These are phyloP conservation scores for Linnaemya tessellans DNA, from an alignment of 2,888 invertebrate genomes.

Conservation along the genomic window DNA sequence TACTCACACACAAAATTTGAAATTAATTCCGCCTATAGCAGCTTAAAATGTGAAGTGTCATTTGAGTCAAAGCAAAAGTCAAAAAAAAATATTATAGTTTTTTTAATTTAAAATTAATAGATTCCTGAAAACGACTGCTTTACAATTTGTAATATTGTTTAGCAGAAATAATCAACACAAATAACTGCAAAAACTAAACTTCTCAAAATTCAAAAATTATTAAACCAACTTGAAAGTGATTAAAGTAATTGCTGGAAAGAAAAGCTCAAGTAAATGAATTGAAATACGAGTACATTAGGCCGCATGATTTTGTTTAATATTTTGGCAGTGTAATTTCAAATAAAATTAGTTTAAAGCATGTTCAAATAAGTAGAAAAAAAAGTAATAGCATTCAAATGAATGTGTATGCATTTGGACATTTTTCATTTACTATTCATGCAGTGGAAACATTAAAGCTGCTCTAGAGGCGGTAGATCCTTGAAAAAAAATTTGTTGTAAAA, in stretches of 20 bases:
- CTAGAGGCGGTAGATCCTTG: constrained; percentile 59
- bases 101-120: neutral
- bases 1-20: neutral
- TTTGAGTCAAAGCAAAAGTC: neutral
- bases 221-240: constrained; percentile 1
- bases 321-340: neutral
- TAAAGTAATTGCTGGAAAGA: constrained; percentile 17
- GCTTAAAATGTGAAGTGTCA: neutral
- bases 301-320: neutral
- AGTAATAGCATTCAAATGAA: constrained; percentile 14
- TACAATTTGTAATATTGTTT: neutral
- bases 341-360: constrained; percentile 44
- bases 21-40: neutral
- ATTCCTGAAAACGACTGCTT: neutral
- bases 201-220: neutral
- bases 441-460: constrained; percentile 5
- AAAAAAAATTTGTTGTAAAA: constrained; percentile 57
- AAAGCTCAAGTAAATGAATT: neutral
- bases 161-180: neutral
- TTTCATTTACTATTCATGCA: neutral
- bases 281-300: neutral
- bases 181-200: neutral
- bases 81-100: neutral
- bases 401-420: constrained; percentile 31
- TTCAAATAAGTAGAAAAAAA: neutral